A percentile compares a stretch with the other conserved stretches of the same genome.
phyloP scores from a whole-genome alignment of 2,797 vertebrate genomes.

The Moxostoma hubbsi region DNA sequence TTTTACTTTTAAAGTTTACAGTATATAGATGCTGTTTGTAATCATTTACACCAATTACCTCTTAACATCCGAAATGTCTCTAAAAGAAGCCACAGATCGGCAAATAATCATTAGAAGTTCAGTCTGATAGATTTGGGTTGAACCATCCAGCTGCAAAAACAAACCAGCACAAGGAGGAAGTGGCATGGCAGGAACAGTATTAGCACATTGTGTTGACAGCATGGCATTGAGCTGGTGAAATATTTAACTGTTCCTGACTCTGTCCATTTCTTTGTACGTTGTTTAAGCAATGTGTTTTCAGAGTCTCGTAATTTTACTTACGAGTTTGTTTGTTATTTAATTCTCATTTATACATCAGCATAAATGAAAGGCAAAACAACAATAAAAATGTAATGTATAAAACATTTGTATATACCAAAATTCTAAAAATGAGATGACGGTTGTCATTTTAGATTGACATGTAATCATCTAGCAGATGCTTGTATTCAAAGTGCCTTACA shows the following conservation, averaged over 20 bases:
- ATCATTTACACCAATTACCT: background rate
- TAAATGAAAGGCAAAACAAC: too few relatives aligned
- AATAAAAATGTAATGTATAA: too few relatives aligned
- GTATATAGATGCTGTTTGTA: background rate
- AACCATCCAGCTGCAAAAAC: background rate
- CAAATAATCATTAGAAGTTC: background rate
- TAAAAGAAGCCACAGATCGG: background rate
- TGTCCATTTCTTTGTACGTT: background rate
- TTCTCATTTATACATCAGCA: background rate
- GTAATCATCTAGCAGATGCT: too few relatives aligned
- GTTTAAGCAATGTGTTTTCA: background rate
- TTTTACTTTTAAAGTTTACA: too few relatives aligned
- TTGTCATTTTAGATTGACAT: too few relatives aligned
- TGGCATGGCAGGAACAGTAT: background rate
- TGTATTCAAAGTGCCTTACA: too few relatives aligned
- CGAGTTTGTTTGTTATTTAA: background rate
- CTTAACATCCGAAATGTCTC: background rate
- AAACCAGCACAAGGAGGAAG: background rate
- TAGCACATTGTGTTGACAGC: background rate
- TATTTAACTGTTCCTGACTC: background rate
- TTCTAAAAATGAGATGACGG: background rate
- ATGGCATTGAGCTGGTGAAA: background rate
- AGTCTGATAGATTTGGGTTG: background rate
- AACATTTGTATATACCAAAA: background rate
- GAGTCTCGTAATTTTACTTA: background rate